Base-by-base conservation (phyloP, 2,888 invertebrate species). In the Tubulanus polymorphus region DNA sequence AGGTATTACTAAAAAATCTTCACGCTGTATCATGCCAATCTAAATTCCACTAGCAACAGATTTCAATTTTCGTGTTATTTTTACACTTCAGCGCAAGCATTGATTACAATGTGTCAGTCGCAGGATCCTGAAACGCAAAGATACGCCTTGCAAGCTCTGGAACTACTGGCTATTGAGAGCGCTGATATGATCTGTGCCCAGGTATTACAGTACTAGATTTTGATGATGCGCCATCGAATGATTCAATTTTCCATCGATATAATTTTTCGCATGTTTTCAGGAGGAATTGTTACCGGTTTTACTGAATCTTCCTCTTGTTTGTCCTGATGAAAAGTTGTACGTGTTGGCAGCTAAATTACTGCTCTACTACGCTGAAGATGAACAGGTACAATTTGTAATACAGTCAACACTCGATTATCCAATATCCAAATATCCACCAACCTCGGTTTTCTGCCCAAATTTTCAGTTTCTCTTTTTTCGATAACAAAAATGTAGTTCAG, bases 81-180 rank as follows among this genome's bases (percentile, higher is more conserved):
- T 20, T 32, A 12, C 8, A 54, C 64, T 63, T 6, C 64, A 75
- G 75, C 71, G n/a, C 66, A 67, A 54, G 71, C 74, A 2, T 56
- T 75, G 62, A 70, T 69, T 2, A 55, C 66, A 18, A 62, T 75
- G 41, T 72, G 70, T 51, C 53, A 61, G 45, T 68, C 67, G 41
- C 63, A 63, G 46, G 75, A 75, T 48, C 60, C 66, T 6, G 74
- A 75, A 32, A 75, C 72, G 0, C 69, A 70, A 61, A 63, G 71
- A 37, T 70, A 66, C 56, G 66, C 75, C 3, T 63, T 75, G 6
- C 72, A 75, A 57, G 68, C 73, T 1, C 63, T 75, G 27, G 75
- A 75, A 58, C 68, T 75, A 12, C 58, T 75, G 58, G 74, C 75
- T 37, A 75, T 75, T 45, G 73, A 74, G 58, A 74, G 70, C 53